Evolutionary conservation across 2,113 vertebrate genomes (phyloP).

Genomic region (Formicarius rufipectus): DNA sequence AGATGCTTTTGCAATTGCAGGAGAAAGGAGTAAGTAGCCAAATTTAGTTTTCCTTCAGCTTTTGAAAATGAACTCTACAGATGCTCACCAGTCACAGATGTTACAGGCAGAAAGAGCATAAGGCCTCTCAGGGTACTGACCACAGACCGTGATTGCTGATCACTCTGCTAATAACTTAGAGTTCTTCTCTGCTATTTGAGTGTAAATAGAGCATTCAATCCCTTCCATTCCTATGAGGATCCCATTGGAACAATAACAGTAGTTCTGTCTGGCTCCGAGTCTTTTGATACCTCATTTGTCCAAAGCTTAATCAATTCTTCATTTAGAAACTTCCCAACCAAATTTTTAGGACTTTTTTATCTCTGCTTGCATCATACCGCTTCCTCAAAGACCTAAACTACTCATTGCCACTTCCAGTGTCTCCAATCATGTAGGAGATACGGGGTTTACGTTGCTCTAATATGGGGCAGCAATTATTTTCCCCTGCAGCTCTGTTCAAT

Average conservation of each 20-base stretch:
- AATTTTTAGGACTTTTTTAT: not conserved
- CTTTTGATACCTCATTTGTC: not conserved
- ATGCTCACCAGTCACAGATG: not conserved
- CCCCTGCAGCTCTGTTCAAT: not conserved
- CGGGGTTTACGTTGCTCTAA: accelerated
- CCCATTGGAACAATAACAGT: not conserved
- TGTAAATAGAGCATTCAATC: not conserved
- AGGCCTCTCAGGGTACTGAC: not conserved
- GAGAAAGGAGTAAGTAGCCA: not conserved
- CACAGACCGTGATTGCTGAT: not conserved
- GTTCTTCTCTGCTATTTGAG: not conserved
- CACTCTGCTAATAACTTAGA: not conserved
- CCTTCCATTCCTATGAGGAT: not conserved
- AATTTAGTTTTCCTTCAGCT: not conserved
- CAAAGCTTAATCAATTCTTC: not conserved
- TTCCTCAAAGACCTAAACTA: not conserved
- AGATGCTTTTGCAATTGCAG: not conserved
- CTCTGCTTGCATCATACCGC: not conserved
- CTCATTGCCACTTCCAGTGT: not conserved
- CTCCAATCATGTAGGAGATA: not conserved
- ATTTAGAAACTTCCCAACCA: not conserved
- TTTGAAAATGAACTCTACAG: not conserved
- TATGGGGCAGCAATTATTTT: not conserved
- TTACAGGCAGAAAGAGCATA: not conserved
- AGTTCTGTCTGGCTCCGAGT: not conserved